Conservation (phyloP, 2,113 vertebrate genomes). For the Mastomys coucha region DNA sequence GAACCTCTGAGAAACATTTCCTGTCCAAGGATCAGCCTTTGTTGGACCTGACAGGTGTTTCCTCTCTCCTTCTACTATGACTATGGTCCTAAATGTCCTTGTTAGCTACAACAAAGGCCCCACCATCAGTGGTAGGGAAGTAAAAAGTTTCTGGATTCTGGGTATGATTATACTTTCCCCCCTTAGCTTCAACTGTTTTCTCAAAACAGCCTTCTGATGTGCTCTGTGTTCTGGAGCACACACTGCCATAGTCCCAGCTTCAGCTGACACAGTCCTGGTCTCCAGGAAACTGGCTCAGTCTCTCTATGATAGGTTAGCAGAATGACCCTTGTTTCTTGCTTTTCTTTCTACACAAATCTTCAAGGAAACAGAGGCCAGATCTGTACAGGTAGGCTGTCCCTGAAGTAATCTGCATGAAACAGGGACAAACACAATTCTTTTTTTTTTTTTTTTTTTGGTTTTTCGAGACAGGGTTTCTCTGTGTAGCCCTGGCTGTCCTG, state of each 20-base stretch:
- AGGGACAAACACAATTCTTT: too few relatives aligned
- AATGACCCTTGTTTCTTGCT: neutral
- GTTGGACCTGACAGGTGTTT: slow-evolving; percentile 88
- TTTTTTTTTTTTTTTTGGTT: too few relatives aligned
- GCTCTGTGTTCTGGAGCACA: neutral
- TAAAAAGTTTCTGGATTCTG: slow-evolving; percentile 27
- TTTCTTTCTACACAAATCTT: neutral
- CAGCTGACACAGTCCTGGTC: neutral
- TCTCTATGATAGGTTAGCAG: neutral
- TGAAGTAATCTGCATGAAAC: neutral
- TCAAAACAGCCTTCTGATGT: neutral
- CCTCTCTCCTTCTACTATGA: slow-evolving; percentile 81
- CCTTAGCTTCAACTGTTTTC: neutral
- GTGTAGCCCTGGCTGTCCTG: too few relatives aligned
- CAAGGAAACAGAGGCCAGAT: neutral
- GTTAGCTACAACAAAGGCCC: slow-evolving; percentile 64
- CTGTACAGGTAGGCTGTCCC: neutral
- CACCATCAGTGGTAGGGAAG: slow-evolving; percentile 6
- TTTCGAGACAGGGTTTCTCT: too few relatives aligned
- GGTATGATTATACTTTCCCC: neutral
- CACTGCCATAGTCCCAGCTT: neutral
- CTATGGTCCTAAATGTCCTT: slow-evolving; percentile 65
- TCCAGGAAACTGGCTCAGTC: neutral
- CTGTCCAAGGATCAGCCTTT: slow-evolving; percentile 83
- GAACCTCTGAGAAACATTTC: slow-evolving; percentile 78